phyloP scores from a whole-genome alignment of 2,888 invertebrate species.

The Caenorhabditis afra region DNA sequence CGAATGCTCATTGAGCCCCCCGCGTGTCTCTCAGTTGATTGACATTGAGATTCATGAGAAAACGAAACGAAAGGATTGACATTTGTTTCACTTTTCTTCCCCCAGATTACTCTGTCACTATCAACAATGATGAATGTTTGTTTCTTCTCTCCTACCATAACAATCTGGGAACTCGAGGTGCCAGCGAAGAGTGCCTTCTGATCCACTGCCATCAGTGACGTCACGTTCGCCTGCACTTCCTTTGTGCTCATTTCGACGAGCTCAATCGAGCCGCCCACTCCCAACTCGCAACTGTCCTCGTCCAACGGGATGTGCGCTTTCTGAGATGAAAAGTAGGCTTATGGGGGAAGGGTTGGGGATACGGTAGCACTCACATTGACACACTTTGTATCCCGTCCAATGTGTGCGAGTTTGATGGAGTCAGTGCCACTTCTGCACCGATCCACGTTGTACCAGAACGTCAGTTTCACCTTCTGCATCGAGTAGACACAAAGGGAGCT shows the following conservation, averaged over 20 bases:
- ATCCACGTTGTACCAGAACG: slow-evolving; percentile 81
- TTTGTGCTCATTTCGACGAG: slow-evolving; percentile 65
- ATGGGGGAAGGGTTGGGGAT: not conserved
- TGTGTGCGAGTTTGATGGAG: slow-evolving; percentile 81
- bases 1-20: slow-evolving; percentile 13
- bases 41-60: slow-evolving; percentile 9
- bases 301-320: slow-evolving; percentile 77
- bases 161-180: slow-evolving; percentile 45
- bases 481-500: slow-evolving; percentile 81
- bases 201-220: slow-evolving; percentile 50
- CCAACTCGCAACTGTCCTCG: slow-evolving; percentile 78
- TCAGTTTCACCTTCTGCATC: slow-evolving; percentile 80
- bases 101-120: slow-evolving; percentile 28
- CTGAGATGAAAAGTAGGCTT: no score
- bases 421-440: slow-evolving; percentile 81
- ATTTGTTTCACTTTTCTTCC: slow-evolving; percentile 35
- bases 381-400: slow-evolving; percentile 80
- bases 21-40: slow-evolving; percentile 19
- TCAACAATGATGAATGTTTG: not conserved
- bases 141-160: no score
- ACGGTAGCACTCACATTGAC: slow-evolving; percentile 72
- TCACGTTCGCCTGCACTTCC: slow-evolving; percentile 40
- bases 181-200: slow-evolving; percentile 53
- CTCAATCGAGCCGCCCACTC: slow-evolving; percentile 79
- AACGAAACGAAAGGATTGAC: slow-evolving; percentile 11